Conservation (phyloP, 2,113 vertebrate genomes). For the Azemiops feae region DNA sequence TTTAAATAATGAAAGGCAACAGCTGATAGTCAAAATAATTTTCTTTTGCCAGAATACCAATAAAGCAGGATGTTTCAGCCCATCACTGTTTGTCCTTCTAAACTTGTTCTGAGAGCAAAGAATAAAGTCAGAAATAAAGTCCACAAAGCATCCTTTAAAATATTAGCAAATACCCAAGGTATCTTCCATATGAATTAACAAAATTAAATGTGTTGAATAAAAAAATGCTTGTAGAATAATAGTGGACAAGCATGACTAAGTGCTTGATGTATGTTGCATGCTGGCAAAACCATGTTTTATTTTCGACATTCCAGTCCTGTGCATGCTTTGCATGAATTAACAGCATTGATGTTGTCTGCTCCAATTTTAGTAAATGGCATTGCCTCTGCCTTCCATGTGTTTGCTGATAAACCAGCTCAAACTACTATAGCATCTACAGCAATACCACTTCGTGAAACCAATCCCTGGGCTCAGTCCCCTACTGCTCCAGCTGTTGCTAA, state of each 20-base stretch:
- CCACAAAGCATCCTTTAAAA: neutral
- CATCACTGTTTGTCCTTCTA: neutral
- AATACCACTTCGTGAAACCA: slow-evolving; percentile 93
- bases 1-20: neutral
- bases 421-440: slow-evolving; percentile 82
- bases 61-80: neutral
- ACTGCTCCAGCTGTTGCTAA: slow-evolving; percentile 67
- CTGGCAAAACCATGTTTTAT: slow-evolving; percentile 51
- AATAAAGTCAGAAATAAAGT: neutral
- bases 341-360: slow-evolving; percentile 77
- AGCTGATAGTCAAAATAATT: neutral
- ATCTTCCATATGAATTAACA: neutral
- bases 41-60: neutral
- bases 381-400: slow-evolving; percentile 81
- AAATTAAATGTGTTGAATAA: neutral
- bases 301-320: slow-evolving; percentile 48
- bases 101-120: neutral
- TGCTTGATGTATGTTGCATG: slow-evolving; percentile 41
- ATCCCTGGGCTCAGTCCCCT: slow-evolving; percentile 93
- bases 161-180: neutral
- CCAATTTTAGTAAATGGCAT: slow-evolving; percentile 92
- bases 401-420: slow-evolving; percentile 77
- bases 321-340: slow-evolving; percentile 76
- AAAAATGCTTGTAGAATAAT: slow-evolving; percentile 2
- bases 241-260: neutral